Evolutionary conservation across 1,140 invertebrate genomes (phyloP).

Genomic region (Sweltsa coloradensis): DNA sequence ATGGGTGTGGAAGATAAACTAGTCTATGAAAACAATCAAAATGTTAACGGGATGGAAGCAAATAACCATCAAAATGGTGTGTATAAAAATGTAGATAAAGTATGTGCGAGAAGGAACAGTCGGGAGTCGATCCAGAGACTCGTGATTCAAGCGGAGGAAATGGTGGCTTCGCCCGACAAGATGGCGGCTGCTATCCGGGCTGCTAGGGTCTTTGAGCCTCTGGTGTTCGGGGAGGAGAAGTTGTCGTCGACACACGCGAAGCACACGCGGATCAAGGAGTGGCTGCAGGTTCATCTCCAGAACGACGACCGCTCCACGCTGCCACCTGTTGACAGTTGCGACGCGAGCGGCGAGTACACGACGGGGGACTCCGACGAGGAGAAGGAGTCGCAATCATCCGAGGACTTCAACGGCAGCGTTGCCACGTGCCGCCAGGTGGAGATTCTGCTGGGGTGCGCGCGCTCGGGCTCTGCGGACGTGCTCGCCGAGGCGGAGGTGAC

Average conservation of each 20-base stretch:
- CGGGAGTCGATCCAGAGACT: constrained; percentile 43
- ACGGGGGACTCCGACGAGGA: constrained; percentile 61
- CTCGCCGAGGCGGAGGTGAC: constrained; percentile 30
- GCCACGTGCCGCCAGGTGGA: constrained; percentile 38
- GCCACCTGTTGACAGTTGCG: constrained; percentile 48
- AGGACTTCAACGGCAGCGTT: constrained; percentile 53
- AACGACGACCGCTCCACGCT: neutral
- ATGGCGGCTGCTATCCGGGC: constrained; percentile 19
- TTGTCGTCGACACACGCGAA: constrained; percentile 36
- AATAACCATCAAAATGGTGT: no score
- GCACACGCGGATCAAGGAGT: constrained; percentile 53
- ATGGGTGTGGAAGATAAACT: no score
- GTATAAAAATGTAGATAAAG: no score
- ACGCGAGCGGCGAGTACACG: constrained; percentile 82
- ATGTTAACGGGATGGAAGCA: no score
- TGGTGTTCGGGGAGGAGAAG: constrained; percentile 35
- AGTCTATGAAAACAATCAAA: no score
- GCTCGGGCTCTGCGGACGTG: constrained; percentile 42
- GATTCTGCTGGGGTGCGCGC: no score
- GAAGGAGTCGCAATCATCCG: constrained; percentile 52
- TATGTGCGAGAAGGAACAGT: constrained; percentile 18
- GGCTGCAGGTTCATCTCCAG: constrained; percentile 37
- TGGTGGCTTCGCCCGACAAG: constrained; percentile 38
- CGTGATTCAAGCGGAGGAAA: constrained; percentile 55
- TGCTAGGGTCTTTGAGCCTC: constrained; percentile 35